Evolutionary conservation across 2,113 vertebrate genomes (phyloP).

Genomic region (Grammomys dolichurus): DNA sequence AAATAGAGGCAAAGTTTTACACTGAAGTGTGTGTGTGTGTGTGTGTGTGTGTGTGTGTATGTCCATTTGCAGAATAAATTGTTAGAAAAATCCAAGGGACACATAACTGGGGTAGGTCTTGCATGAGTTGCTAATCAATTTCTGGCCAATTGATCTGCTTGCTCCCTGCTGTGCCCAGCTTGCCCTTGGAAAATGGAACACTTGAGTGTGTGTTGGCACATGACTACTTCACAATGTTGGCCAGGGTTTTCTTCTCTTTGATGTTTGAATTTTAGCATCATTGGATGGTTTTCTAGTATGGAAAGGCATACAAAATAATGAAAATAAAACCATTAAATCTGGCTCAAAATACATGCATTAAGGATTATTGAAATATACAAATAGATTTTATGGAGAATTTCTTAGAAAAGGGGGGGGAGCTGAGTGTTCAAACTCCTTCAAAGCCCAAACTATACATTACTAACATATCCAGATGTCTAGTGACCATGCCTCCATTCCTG

Average conservation of each 20-base stretch:
- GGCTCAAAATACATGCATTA: not conserved
- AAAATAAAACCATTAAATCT: not conserved
- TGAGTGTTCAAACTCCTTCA: not conserved
- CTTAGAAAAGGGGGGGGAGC: not conserved
- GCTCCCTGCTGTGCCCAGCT: not conserved
- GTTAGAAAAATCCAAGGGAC: not conserved
- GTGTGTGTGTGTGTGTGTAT: not conserved
- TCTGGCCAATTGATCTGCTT: not conserved
- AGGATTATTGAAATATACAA: not conserved
- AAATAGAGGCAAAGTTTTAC: not conserved
- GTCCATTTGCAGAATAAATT: not conserved
- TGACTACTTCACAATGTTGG: not conserved
- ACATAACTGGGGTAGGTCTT: not conserved
- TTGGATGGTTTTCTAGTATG: not conserved
- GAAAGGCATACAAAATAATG: not conserved
- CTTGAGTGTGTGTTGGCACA: not conserved
- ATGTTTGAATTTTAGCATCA: not conserved
- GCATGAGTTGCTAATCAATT: not conserved
- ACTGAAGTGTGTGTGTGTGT: not conserved
- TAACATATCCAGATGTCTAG: not conserved
- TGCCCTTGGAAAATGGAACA: not conserved
- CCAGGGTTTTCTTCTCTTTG: not conserved
- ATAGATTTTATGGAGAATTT: slow-evolving; percentile 38
- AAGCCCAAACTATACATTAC: not conserved
- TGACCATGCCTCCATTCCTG: not conserved